Percentiles rank a stretch among this genome's conserved stretches.
Conservation (phyloP, 2,113 vertebrate genomes). For the Felis chaus region DNA sequence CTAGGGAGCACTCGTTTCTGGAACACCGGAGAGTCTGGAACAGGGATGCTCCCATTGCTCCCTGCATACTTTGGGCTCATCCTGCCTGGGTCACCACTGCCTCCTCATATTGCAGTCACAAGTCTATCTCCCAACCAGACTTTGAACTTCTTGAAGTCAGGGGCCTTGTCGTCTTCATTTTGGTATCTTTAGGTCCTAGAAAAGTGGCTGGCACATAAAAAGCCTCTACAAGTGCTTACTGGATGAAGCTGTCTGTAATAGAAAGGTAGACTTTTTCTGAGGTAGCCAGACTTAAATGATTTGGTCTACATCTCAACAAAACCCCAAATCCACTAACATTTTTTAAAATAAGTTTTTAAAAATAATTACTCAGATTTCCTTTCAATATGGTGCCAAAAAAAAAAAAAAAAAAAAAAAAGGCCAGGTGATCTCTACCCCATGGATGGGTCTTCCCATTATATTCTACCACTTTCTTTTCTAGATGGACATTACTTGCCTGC, state of each 20-base stretch:
- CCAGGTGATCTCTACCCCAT: not conserved
- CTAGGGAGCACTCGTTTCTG: not conserved
- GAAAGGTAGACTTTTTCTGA: not conserved
- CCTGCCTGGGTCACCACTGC: too few species aligned
- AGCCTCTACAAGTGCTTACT: not conserved
- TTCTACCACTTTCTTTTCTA: not conserved
- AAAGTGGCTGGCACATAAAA: not conserved
- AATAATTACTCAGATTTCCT: not conserved
- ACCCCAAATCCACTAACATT: not conserved
- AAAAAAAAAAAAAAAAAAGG: not conserved
- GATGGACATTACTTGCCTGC: not conserved
- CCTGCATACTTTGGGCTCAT: not conserved
- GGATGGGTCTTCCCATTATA: not conserved
- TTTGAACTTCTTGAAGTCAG: not conserved
- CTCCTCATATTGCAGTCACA: not conserved
- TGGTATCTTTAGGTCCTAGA: not conserved
- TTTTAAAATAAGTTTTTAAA: not conserved
- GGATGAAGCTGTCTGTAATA: not conserved
- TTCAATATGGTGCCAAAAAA: not conserved
- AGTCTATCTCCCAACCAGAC: not conserved
- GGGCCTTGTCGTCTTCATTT: not conserved
- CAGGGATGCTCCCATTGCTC: not conserved
- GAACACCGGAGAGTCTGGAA: not conserved
- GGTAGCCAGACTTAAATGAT: not conserved
- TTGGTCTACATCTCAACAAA: not conserved